Evolutionary conservation across 2,888 invertebrate species (phyloP), one percentile per base, ranked within the genome.

Genomic region (Isotomurus palustris): DNA sequence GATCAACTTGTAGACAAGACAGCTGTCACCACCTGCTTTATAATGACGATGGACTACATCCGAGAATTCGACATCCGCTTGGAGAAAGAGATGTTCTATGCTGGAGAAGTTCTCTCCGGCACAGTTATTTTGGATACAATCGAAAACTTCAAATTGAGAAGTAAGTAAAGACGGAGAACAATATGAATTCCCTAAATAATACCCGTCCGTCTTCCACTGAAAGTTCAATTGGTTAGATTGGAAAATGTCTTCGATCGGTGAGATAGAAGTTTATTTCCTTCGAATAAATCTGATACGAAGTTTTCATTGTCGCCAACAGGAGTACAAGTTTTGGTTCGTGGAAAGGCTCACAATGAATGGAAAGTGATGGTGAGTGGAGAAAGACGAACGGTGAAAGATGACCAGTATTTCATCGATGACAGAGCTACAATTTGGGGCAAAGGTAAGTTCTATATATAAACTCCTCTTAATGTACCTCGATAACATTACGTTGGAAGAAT

Each of bases 331-430:
- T 79, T 84, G 41, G 75, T 87, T 54, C 77, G 86, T 44, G 87
- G 87, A 1, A 85, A 85, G 75, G 86, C 84, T 1, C 86, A 87
- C 70, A 85, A 84, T 0, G 86, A 87, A 74, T 85, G 86, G 85
- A 86, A 86, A 75, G 83, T 87, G 36, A 79, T 85, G 64, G 80
- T 86, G 44, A 84, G 84, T 25, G 87, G 87, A 1, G 87, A 87
- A 72, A 75, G 85, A 67, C 75, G 85, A 64, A 85, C 84, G 41
- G 83, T 87, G 56, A 84, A 84, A 73, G 86, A 86, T 72, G 86
- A 87, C 72, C 86, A 87, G 73, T 84, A 85, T 73, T 85, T 86
- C 73, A 81, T 87, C 41, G 87, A 87, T 72, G 85, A 86, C 70
- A 78, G 86, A 65, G 79, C 81, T 60, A 79, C 84, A 49, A 82